phyloP scores from a whole-genome alignment of 2,888 invertebrate species.

The Eubasilissa splendida region DNA sequence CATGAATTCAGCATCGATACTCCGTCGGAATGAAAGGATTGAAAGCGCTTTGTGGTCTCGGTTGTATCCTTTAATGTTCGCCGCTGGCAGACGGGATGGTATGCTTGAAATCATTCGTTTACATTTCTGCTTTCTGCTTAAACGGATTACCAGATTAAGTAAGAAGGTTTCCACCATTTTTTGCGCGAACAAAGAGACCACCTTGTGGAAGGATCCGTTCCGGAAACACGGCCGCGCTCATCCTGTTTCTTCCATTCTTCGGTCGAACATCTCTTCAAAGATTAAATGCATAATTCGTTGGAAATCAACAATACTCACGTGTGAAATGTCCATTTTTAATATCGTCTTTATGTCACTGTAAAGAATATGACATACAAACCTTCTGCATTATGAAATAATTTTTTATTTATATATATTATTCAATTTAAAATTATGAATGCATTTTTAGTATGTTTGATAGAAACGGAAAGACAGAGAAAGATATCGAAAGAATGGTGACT shows the following conservation, averaged over 20 bases:
- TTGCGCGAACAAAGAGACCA: conserved; percentile 53
- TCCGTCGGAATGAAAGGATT: conserved; percentile 35
- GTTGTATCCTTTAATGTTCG: conserved; percentile 54
- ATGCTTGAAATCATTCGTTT: conserved; percentile 56
- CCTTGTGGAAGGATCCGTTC: conserved; percentile 49
- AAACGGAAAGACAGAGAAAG: too few relatives aligned
- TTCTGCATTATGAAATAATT: too few relatives aligned
- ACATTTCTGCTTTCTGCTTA: conserved; percentile 62
- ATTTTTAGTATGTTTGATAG: too few relatives aligned
- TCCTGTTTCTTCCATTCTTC: conserved; percentile 7
- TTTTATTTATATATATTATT: too few relatives aligned
- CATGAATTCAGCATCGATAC: conserved; percentile 18
- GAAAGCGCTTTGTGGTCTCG: conserved; percentile 47
- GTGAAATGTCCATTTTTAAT: too few relatives aligned
- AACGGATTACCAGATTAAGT: conserved; percentile 72
- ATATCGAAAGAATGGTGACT: too few relatives aligned
- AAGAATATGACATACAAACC: too few relatives aligned
- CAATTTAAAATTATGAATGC: too few relatives aligned
- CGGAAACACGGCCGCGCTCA: conserved; percentile 51
- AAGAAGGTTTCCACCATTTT: conserved; percentile 44
- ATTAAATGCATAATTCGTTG: not conserved
- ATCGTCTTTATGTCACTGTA: too few relatives aligned
- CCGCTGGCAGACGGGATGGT: conserved; percentile 45
- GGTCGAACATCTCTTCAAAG: not conserved
- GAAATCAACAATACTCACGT: too few relatives aligned